Evolutionary conservation across 2,888 invertebrate species (phyloP), one percentile per base, ranked within the genome.

Genomic region (Platynereis dumerilii): DNA sequence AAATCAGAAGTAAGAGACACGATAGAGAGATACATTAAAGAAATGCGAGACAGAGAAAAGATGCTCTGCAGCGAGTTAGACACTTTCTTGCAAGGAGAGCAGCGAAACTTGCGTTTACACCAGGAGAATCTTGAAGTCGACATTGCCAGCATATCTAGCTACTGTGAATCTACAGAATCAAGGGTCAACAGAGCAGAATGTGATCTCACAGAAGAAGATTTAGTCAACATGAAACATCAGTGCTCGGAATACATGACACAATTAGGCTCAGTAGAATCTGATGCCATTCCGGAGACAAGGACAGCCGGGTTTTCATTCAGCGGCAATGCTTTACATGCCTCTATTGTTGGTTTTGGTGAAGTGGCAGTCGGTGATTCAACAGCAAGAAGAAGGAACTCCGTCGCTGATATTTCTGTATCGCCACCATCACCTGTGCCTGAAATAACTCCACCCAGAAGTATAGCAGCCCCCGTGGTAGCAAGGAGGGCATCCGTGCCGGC

Each of bases 121-220:
- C 94, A 95, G 86, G 94, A 94, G 84, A 96, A 94, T 85, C 87
- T 98, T 76, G 96, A 96, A 83, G 89, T 92, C 83, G 98, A 99
- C 86, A 91, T 96, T 81, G 90, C 91, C 74, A 98, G 97, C 86
- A 94, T 98, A 78, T 90, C 91, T 80, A 95, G 96, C 83, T 98
- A 97, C 85, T 96, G 96, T 86, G 96, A 97, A 84, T 78, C 80
- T 2, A 76, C 78, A 0, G 72, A 72, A 52, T 34, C 59, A 17
- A 20, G 64, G 29, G 55, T 69, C 7, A 58, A 64, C 24, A 45
- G 26, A 53, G 12, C 63, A 12, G 64, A 52, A 15, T 53, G 17
- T 20, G 42, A 56, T 3, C 71, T 77, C 5, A 74, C 78, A n/a
- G 75, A 77, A 62, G 75, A 74, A 10, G 79, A 78, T 55, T 65